Base-by-base conservation (phyloP, 2,113 vertebrate genomes). In the Galbula dea region DNA sequence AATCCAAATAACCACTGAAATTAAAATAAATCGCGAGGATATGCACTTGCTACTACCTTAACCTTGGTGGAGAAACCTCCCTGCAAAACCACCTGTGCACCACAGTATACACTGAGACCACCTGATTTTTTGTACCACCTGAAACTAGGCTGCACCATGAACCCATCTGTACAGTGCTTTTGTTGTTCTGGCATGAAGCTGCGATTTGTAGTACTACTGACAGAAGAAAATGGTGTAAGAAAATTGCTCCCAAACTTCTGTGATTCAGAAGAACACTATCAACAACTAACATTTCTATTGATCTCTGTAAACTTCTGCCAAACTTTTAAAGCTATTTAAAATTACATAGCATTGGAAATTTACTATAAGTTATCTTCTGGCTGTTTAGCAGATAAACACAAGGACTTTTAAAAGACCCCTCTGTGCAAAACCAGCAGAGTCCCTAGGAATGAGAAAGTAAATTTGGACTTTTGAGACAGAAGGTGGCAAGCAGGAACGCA, bases 111-210 rank as follows among this genome's bases (percentile, higher is more conserved):
- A 20, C 51, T 36, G 52, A 90, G 59, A 72, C 45, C 57, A 32
- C 22, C 8, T 36, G 19, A 27, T 18, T 59, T 63, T 43, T 75
- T 34, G 46, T 48, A 61, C 29, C 57, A 63, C 34, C 83, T 46
- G 51, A 66, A 82, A 32, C 30, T 10, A 23, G 41, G 34, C 19
- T 30, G 63, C 24, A 15, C 65, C 48, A 39, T 0, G 4, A 72
- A 74, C 3, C 30, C 30, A 41, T 1, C 2, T 11, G 11, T 4
- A 10, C 7, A 10, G n/a, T 1, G 11, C 32, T 69, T 41, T 29
- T 24, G 22, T 54, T 63, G 1, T 15, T 67, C 26, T 20, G 22
- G 59, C 29, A 15, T 2, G 14, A 77, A 63, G 36, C 9, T 82
- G 55, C 55, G 66, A 48, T 17, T 41, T 34, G 29, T 13, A 8